phyloP scores from a whole-genome alignment of 2,113 vertebrate genomes.

The Lophius piscatorius region DNA sequence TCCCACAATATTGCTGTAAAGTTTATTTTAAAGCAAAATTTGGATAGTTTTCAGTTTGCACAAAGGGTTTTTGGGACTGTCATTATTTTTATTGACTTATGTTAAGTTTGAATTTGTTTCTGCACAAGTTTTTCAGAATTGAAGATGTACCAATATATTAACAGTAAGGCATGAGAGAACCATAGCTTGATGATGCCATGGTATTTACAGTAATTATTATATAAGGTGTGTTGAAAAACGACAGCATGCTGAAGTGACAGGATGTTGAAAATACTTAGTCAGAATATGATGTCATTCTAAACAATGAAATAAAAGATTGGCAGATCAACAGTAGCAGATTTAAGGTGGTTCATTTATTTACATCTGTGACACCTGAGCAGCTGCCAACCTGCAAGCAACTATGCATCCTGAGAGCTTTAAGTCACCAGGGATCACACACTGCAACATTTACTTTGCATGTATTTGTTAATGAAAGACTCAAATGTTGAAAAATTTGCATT shows the following conservation, averaged over 20 bases:
- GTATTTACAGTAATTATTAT: not conserved
- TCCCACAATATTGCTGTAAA: slow-evolving; percentile 23
- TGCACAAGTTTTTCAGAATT: slow-evolving; percentile 16
- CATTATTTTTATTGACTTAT: slow-evolving; percentile 21
- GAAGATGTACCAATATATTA: slow-evolving; percentile 4
- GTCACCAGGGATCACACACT: slow-evolving; percentile 29
- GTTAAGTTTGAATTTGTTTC: slow-evolving; percentile 29
- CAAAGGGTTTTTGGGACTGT: slow-evolving; percentile 27
- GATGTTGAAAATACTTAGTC: not conserved
- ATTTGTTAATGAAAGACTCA: slow-evolving; percentile 51
- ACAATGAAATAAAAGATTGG: slow-evolving; percentile 17
- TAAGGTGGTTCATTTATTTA: slow-evolving; percentile 9
- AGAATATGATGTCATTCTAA: slow-evolving; percentile 40
- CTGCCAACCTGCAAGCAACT: slow-evolving; percentile 5
- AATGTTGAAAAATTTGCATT: not conserved
- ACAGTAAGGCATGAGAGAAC: slow-evolving; percentile 14
- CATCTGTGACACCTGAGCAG: slow-evolving; percentile 21
- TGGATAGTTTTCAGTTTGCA: slow-evolving; percentile 49
- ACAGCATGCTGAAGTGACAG: not conserved
- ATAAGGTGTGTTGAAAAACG: not conserved
- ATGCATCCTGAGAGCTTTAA: slow-evolving; percentile 26
- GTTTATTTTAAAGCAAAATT: slow-evolving; percentile 38
- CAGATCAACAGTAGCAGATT: slow-evolving; percentile 13
- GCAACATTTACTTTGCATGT: slow-evolving; percentile 40
- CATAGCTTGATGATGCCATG: not conserved